Percentiles rank a stretch among this genome's conserved stretches.
Evolutionary conservation across 2,797 vertebrate species (phyloP).

Genomic region (Lutjanus argentimaculatus): DNA sequence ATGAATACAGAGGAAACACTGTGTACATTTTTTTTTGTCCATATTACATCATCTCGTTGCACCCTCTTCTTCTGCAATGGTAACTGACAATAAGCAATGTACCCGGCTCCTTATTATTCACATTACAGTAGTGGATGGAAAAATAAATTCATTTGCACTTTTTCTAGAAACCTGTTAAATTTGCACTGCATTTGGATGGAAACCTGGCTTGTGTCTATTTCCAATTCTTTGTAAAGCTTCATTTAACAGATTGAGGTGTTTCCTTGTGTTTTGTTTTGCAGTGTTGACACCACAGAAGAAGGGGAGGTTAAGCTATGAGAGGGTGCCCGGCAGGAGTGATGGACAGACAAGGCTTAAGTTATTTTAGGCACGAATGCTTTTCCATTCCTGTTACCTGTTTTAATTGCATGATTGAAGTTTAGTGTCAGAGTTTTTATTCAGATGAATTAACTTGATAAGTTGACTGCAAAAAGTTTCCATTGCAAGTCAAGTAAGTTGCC

Average conservation of each 20-base stretch:
- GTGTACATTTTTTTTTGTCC: no score
- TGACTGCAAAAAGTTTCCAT: neutral
- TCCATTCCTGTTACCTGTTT: neutral
- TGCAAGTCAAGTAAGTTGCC: neutral
- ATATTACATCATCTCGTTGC: neutral
- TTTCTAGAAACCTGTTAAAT: neutral
- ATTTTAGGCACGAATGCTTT: conserved; percentile 77
- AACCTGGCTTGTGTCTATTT: neutral
- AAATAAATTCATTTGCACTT: neutral
- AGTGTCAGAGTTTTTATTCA: neutral
- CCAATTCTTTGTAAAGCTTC: neutral
- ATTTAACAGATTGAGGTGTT: conserved; percentile 15
- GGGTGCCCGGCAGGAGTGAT: conserved; percentile 91
- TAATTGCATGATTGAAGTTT: neutral
- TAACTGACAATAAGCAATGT: neutral
- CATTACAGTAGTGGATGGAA: neutral
- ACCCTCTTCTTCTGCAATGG: neutral
- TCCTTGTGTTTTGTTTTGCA: conserved; percentile 68
- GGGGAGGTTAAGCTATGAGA: conserved; percentile 89
- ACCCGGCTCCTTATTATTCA: neutral
- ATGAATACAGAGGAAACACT: no score
- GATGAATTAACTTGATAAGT: neutral
- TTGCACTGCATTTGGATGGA: neutral
- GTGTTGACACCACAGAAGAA: conserved; percentile 85
- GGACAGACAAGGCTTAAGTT: conserved; percentile 94